Conservation (phyloP, 1,140 invertebrate species). For the Aphaenogaster floridana region DNA sequence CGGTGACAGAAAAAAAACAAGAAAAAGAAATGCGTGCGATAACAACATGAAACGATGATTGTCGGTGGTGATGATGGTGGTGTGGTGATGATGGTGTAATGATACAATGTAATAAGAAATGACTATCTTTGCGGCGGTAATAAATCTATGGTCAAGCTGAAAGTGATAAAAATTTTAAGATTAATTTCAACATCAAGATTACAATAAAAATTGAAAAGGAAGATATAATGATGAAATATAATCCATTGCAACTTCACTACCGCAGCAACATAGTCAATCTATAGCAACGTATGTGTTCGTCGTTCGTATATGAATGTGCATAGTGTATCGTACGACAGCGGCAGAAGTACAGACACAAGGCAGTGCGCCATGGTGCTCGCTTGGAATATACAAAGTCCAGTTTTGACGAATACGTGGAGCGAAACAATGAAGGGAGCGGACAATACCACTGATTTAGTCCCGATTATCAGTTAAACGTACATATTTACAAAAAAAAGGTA, state of each 20-base stretch:
- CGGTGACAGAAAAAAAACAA: conserved; percentile 82
- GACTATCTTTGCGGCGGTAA: conserved; percentile 61
- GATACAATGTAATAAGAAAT: conserved; percentile 42
- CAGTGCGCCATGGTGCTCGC: conserved; percentile 51
- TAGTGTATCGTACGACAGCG: conserved; percentile 63
- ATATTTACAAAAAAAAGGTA: conserved; percentile 67
- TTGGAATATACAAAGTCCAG: conserved; percentile 66
- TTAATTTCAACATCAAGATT: background rate
- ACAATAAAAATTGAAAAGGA: background rate
- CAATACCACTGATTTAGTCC: conserved; percentile 65
- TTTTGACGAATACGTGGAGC: conserved; percentile 62
- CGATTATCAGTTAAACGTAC: conserved; percentile 58
- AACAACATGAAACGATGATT: conserved; percentile 76
- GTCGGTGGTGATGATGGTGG: conserved; percentile 59
- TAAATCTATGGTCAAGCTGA: conserved; percentile 20
- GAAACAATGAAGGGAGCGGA: conserved; percentile 59
- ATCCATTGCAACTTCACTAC: conserved; percentile 30
- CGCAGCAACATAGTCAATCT: conserved; percentile 50
- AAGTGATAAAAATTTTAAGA: background rate
- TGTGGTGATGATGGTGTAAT: conserved; percentile 64
- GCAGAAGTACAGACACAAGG: conserved; percentile 72
- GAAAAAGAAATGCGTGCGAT: conserved; percentile 80
- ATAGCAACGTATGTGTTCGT: conserved; percentile 46
- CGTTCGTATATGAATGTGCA: conserved; percentile 62
- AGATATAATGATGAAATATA: background rate